phyloP scores from a whole-genome alignment of 2,797 vertebrate species.

The Ammospiza maritima region DNA sequence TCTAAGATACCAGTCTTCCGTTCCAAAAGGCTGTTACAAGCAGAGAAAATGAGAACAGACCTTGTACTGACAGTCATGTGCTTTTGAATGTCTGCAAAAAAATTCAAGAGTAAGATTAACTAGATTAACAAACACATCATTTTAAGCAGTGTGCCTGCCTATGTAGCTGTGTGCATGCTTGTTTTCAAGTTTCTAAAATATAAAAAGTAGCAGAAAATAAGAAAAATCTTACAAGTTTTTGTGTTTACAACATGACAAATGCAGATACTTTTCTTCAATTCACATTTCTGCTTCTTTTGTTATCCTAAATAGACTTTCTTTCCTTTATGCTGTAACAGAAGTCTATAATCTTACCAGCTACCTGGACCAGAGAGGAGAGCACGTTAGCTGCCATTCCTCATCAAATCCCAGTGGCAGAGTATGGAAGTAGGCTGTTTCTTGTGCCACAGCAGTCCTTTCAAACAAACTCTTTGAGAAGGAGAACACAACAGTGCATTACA shows the following conservation, averaged over 20 bases:
- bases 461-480: neutral
- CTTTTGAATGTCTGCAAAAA: neutral
- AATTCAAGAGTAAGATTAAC: neutral
- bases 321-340: neutral
- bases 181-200: neutral
- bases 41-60: neutral
- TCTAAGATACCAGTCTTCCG: neutral
- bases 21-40: neutral
- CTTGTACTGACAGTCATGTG: neutral
- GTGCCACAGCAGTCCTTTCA: neutral
- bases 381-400: neutral
- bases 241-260: neutral
- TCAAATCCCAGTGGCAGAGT: neutral
- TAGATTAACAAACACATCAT: neutral
- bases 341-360: neutral
- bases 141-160: neutral
- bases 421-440: neutral
- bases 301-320: neutral
- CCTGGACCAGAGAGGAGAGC: neutral
- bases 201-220: neutral
- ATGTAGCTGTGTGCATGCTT: neutral
- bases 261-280: neutral
- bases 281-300: neutral
- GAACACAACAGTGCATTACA: neutral
- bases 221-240: neutral